Conservation (phyloP, 2,797 vertebrate species). For the Parauchenoglanis punctatus region DNA sequence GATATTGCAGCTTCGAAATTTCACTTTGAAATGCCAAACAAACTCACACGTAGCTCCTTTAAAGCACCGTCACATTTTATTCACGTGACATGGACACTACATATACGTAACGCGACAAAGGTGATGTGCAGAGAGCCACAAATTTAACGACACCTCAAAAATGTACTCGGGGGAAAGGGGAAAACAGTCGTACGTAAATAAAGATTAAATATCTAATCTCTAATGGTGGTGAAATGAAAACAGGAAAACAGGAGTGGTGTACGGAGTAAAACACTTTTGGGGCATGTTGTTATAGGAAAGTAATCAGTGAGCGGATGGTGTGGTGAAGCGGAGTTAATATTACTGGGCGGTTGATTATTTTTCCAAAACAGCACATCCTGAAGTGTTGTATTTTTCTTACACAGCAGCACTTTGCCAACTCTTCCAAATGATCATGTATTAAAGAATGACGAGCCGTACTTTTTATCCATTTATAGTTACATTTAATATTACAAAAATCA, state of each 20-base stretch:
- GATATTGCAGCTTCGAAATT: background rate
- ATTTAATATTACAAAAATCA: no score
- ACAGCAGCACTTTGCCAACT: background rate
- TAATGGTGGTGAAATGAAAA: no score
- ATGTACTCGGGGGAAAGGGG: background rate
- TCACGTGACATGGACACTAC: background rate
- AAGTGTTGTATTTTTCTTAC: background rate
- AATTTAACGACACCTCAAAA: background rate
- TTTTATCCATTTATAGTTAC: background rate
- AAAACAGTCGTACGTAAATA: background rate
- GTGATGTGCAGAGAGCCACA: slow-evolving; percentile 4
- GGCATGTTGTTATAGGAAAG: background rate
- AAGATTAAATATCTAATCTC: background rate
- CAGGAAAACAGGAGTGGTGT: background rate
- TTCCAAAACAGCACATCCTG: background rate
- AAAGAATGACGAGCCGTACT: no score
- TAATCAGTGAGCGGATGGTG: background rate
- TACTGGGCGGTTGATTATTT: background rate
- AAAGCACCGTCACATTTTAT: background rate
- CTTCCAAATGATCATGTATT: background rate
- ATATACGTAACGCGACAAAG: background rate
- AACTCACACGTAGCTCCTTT: slow-evolving; percentile 21
- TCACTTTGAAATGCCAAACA: background rate
- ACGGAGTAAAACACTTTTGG: background rate
- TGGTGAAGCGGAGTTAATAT: no score